phyloP scores from a whole-genome alignment of 2,797 vertebrate genomes.

The Phylloscopus collybita region DNA sequence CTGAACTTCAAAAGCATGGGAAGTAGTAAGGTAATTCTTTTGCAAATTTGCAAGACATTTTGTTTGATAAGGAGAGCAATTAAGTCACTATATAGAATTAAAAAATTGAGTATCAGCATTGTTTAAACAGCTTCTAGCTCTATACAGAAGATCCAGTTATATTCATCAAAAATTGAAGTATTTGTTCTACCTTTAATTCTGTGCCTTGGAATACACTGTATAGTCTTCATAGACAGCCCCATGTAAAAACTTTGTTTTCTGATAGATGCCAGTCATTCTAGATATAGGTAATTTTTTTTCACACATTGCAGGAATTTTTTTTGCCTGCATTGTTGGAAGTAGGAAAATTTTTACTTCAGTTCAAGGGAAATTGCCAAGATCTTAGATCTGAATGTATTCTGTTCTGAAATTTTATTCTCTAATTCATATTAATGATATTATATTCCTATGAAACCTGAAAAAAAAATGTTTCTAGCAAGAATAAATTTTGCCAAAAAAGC shows the following conservation, averaged over 20 bases:
- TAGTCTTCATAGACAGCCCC: neutral
- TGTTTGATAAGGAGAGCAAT: neutral
- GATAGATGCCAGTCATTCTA: neutral
- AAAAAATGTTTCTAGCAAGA: neutral
- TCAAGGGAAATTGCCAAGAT: neutral
- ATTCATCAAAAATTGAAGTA: neutral
- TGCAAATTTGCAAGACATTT: neutral
- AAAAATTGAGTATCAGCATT: neutral
- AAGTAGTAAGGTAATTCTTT: neutral
- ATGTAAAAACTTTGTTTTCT: neutral
- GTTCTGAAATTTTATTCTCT: neutral
- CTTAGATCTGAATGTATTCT: neutral
- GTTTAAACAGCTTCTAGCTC: neutral
- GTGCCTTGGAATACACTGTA: neutral
- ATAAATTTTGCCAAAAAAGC: neutral
- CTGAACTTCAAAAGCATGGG: neutral
- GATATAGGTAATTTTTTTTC: neutral
- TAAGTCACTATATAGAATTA: neutral
- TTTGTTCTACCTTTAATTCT: neutral
- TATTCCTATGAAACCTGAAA: neutral
- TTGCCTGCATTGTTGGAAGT: neutral
- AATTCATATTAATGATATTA: neutral
- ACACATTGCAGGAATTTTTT: neutral
- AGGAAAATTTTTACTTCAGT: neutral
- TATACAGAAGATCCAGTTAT: neutral